Evolutionary conservation across 2,797 vertebrate species (phyloP).

Genomic region (Neosilurus hyrtlii): DNA sequence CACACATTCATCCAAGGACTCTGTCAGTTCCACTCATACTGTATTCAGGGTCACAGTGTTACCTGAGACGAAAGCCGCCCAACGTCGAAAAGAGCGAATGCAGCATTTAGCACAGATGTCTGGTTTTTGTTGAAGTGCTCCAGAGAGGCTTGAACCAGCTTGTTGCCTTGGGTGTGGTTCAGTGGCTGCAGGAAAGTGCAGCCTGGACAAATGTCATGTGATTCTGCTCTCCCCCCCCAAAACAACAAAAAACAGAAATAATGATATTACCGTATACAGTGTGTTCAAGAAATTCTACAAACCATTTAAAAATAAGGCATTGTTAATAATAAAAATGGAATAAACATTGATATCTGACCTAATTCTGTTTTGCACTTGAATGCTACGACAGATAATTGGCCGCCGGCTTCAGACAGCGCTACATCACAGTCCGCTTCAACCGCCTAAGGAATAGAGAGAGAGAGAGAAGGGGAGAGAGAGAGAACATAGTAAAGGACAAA

Average conservation of each 20-base stretch:
- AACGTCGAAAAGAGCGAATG: conserved; percentile 65
- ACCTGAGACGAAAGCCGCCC: conserved; percentile 74
- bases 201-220: conserved; percentile 57
- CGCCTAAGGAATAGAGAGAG: conserved; percentile 58
- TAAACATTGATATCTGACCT: conserved; percentile 59
- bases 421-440: conserved; percentile 79
- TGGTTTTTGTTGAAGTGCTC: conserved; percentile 64
- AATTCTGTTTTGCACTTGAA: conserved; percentile 76
- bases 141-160: conserved; percentile 67
- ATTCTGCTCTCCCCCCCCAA: conserved; percentile 59
- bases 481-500: neutral
- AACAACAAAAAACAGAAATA: neutral
- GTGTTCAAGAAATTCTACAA: neutral
- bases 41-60: neutral
- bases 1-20: neutral
- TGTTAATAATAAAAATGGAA: neutral
- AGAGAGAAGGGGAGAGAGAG: neutral
- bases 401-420: conserved; percentile 62
- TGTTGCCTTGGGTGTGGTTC: conserved; percentile 65
- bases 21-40: neutral
- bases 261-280: neutral
- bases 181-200: conserved; percentile 67
- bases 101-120: conserved; percentile 28
- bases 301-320: neutral
- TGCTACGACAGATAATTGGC: conserved; percentile 63